A percentile compares a stretch with the other conserved stretches of the same genome.
Conservation (phyloP, 2,888 invertebrate genomes). For the Eupelmus urozonus region DNA sequence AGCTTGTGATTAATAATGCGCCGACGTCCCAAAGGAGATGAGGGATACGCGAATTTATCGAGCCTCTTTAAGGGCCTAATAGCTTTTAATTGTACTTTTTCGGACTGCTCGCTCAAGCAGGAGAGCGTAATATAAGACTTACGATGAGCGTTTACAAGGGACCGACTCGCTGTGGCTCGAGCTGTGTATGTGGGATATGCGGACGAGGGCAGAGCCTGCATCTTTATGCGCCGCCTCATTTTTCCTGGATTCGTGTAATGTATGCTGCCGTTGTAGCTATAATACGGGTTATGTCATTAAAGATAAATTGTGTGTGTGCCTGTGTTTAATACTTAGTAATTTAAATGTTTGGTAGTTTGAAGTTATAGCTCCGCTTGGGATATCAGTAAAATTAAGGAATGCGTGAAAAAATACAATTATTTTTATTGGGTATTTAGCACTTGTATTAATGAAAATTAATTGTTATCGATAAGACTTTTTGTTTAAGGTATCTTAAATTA, state of each 20-base stretch:
- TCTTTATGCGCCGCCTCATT: slow-evolving; percentile 1
- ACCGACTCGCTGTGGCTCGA: no score
- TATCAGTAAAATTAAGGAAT: no score
- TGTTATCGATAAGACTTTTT: no score
- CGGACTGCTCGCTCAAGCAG: background rate
- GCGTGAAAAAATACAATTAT: no score
- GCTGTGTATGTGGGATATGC: no score
- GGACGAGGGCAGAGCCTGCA: background rate
- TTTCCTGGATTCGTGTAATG: slow-evolving; percentile 12
- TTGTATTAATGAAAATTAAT: no score
- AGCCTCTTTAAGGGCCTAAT: slow-evolving; percentile 48
- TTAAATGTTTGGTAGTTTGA: no score
- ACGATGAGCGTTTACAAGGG: slow-evolving; percentile 26
- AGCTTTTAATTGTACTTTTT: slow-evolving; percentile 57
- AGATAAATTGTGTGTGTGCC: background rate
- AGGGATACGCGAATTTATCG: slow-evolving; percentile 57
- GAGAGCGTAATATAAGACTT: background rate
- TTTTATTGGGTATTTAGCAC: no score
- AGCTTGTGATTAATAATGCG: slow-evolving; percentile 54
- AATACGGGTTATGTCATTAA: background rate
- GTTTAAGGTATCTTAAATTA: no score
- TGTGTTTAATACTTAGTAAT: no score
- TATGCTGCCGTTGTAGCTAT: background rate
- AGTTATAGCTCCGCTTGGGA: no score
- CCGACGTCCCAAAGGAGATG: slow-evolving; percentile 22